Conservation (phyloP, 2,797 vertebrate genomes). For the Hydrocynus forskahlii region DNA sequence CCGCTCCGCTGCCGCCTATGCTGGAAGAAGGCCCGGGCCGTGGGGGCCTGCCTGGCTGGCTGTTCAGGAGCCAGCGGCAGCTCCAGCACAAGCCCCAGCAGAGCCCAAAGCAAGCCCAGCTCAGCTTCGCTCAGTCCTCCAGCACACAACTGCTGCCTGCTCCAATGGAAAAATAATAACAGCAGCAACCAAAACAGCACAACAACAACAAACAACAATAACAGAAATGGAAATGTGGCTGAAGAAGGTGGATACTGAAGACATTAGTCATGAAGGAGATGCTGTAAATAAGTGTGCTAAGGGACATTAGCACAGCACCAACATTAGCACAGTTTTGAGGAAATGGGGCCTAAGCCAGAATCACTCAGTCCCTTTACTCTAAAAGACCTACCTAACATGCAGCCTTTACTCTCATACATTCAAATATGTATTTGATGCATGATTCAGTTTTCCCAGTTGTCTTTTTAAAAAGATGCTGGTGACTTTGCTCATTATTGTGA, state of each 20-base stretch:
- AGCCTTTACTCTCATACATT: not conserved
- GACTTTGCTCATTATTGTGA: not conserved
- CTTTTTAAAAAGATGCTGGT: not conserved
- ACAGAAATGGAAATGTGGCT: conserved; percentile 33
- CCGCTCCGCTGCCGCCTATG: conserved; percentile 74
- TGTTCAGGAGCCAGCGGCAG: conserved; percentile 57
- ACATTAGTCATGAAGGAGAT: conserved; percentile 43
- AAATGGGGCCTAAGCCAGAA: conserved; percentile 23
- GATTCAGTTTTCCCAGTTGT: not conserved
- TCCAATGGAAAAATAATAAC: not conserved
- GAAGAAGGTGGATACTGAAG: conserved; percentile 47
- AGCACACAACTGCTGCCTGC: conserved; percentile 33
- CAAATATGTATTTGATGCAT: not conserved
- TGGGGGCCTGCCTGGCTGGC: conserved; percentile 70
- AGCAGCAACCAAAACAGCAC: not conserved
- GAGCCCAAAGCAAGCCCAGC: conserved; percentile 51
- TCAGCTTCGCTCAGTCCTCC: conserved; percentile 20
- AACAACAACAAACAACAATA: conserved; percentile 28
- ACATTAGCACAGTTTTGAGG: conserved; percentile 30
- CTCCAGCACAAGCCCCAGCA: conserved; percentile 44
- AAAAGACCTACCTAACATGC: not conserved
- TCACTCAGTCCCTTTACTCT: not conserved
- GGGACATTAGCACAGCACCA: conserved; percentile 32
- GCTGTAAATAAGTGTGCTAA: conserved; percentile 43
- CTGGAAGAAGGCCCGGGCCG: conserved; percentile 64